Evolutionary conservation across 2,888 invertebrate species (phyloP).

Genomic region (Tinea trinotella): DNA sequence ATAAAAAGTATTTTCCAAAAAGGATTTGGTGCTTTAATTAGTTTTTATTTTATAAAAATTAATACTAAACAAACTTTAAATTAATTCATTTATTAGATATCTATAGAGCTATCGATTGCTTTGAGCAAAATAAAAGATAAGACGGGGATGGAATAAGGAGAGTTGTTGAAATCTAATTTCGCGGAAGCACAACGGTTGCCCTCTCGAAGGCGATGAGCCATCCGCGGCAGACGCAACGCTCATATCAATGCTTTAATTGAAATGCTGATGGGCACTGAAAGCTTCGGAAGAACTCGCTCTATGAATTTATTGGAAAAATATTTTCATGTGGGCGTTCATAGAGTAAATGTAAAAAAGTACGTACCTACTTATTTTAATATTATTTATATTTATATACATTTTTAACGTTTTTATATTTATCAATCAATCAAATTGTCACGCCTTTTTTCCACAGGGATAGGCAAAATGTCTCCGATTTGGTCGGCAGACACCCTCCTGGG

Average conservation of each 20-base stretch:
- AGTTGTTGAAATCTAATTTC: conserved; percentile 74
- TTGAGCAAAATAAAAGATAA: conserved; percentile 47
- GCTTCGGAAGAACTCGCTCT: not conserved
- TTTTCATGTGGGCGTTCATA: not conserved
- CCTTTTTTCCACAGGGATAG: too few relatives aligned
- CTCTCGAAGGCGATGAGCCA: conserved; percentile 66
- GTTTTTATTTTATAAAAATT: too few relatives aligned
- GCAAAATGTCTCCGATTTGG: too few relatives aligned
- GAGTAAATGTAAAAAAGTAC: too few relatives aligned
- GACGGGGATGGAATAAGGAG: conserved; percentile 46
- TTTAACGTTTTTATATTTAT: too few relatives aligned
- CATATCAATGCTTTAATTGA: conserved; percentile 70
- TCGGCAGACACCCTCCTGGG: too few relatives aligned
- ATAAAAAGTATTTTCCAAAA: too few relatives aligned
- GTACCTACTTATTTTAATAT: too few relatives aligned
- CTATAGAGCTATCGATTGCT: not conserved
- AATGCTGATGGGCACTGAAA: conserved; percentile 21
- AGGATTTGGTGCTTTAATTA: too few relatives aligned
- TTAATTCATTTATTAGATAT: not conserved
- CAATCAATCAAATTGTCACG: too few relatives aligned
- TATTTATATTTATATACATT: too few relatives aligned
- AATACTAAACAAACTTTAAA: not conserved
- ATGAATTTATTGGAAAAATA: not conserved
- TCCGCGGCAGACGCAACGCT: conserved; percentile 61
- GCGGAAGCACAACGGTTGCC: conserved; percentile 64